These are phyloP conservation scores for Euborellia annulipes DNA, from an alignment of 1,140 invertebrate species.

Conservation along the genomic window DNA sequence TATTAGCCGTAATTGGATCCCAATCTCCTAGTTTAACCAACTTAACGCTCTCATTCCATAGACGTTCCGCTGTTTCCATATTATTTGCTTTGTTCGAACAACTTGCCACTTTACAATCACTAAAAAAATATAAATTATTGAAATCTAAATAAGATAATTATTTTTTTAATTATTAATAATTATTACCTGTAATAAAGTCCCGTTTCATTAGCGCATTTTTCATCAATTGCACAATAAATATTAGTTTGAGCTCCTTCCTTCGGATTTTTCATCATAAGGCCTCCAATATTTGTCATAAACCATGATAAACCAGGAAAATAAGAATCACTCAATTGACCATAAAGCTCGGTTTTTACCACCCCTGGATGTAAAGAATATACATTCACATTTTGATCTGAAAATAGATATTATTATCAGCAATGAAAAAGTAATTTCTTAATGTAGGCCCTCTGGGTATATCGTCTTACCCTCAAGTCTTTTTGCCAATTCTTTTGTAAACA, in stretches of 20 bases:
- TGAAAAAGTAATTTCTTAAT: not conserved
- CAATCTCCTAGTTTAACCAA: constrained; percentile 29
- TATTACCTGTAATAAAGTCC: constrained; percentile 48
- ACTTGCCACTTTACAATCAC: constrained; percentile 36
- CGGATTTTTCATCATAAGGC: not conserved
- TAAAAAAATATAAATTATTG: constrained; percentile 23
- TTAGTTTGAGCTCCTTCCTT: constrained; percentile 1
- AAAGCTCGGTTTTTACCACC: too few species aligned
- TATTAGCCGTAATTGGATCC: too few species aligned
- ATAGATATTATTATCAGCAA: too few species aligned
- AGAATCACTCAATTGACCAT: too few species aligned
- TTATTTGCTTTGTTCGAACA: constrained; percentile 30
- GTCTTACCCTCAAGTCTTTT: too few species aligned
- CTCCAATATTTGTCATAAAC: not conserved
- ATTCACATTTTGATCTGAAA: too few species aligned
- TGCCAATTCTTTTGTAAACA: too few species aligned
- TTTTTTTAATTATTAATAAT: too few species aligned
- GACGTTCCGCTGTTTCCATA: constrained; percentile 34
- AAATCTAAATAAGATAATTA: too few species aligned
- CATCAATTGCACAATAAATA: constrained; percentile 51
- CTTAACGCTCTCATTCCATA: constrained; percentile 55
- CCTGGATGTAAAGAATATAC: too few species aligned
- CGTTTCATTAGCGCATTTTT: constrained; percentile 41
- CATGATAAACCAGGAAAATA: too few species aligned
- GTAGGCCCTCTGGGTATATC: too few species aligned